Evolutionary conservation across 2,888 invertebrate genomes (phyloP).

Genomic region (Tenthredo scrophulariae): DNA sequence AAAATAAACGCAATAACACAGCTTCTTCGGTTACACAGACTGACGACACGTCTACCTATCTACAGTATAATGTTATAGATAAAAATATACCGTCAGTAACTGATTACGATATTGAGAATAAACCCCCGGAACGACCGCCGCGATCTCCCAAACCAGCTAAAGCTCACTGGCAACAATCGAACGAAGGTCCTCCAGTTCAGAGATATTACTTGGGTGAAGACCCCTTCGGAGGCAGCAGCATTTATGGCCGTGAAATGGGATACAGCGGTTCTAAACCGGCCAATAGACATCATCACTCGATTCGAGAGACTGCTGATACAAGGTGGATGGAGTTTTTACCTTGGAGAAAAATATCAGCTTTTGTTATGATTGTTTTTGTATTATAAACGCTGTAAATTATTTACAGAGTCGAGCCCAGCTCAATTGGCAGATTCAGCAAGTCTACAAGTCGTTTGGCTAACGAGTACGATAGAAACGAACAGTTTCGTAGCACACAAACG

Average conservation of each 20-base stretch:
- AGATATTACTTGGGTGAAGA: slow-evolving; percentile 93
- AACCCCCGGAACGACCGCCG: slow-evolving; percentile 69
- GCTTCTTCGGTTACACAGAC: slow-evolving; percentile 74
- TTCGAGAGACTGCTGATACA: slow-evolving; percentile 68
- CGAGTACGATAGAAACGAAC: slow-evolving; percentile 81
- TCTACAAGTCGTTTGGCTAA: slow-evolving; percentile 86
- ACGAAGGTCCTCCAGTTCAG: slow-evolving; percentile 82
- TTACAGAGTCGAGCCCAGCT: slow-evolving; percentile 80
- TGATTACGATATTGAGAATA: slow-evolving; percentile 71
- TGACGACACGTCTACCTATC: slow-evolving; percentile 78
- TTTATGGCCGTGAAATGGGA: slow-evolving; percentile 91
- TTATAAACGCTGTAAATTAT: neutral
- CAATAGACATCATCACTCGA: slow-evolving; percentile 70
- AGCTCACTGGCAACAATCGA: slow-evolving; percentile 44
- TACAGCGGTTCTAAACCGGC: slow-evolving; percentile 83
- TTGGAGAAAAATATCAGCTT: slow-evolving; percentile 54
- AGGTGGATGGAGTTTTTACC: slow-evolving; percentile 56
- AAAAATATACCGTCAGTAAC: slow-evolving; percentile 77
- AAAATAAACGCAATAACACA: slow-evolving; percentile 80
- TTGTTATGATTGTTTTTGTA: slow-evolving; percentile 40
- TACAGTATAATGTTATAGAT: slow-evolving; percentile 81
- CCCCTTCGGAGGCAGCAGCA: slow-evolving; percentile 90
- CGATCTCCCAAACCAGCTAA: slow-evolving; percentile 65
- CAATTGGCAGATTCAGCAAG: slow-evolving; percentile 91
- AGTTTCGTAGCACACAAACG: slow-evolving; percentile 86